Evolutionary conservation across 2,888 invertebrate genomes (phyloP).

Genomic region (Galerucella calmariensis): DNA sequence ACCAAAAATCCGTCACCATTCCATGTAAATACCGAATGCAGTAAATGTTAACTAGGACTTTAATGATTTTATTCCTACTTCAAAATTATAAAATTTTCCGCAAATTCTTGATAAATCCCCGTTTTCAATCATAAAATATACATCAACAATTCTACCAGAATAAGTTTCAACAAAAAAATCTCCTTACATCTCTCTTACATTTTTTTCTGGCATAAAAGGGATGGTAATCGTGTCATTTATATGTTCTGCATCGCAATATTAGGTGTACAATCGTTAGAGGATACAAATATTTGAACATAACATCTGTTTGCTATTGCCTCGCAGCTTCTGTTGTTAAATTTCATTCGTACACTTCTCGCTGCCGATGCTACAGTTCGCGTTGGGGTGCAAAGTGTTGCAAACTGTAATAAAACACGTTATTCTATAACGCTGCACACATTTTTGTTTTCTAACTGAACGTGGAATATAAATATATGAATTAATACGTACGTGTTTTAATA

Average conservation of each 20-base stretch:
- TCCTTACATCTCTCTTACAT: not conserved
- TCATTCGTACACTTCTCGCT: slow-evolving; percentile 42
- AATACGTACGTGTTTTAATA: slow-evolving; percentile 26
- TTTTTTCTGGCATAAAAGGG: slow-evolving; percentile 25
- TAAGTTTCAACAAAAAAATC: not conserved
- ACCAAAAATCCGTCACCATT: no score
- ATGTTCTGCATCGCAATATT: slow-evolving; percentile 54
- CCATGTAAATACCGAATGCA: no score
- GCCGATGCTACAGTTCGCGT: slow-evolving; percentile 18
- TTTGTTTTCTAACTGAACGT: slow-evolving; percentile 47
- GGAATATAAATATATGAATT: slow-evolving; percentile 42
- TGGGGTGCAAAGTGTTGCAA: slow-evolving; percentile 53
- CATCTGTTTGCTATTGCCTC: slow-evolving; percentile 54
- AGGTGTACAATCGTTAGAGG: slow-evolving; percentile 49
- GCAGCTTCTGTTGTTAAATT: slow-evolving; percentile 52
- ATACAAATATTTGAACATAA: slow-evolving; percentile 47
- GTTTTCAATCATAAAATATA: no score
- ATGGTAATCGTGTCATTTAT: slow-evolving; percentile 52
- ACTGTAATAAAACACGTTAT: slow-evolving; percentile 55
- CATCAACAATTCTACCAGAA: no score
- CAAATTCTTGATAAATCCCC: no score
- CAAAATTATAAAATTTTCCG: no score
- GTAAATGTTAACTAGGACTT: no score
- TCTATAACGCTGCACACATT: slow-evolving; percentile 50
- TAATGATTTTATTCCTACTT: no score